Conservation (phyloP, 2,888 invertebrate genomes). For the Carpatolechia fugitivella region DNA sequence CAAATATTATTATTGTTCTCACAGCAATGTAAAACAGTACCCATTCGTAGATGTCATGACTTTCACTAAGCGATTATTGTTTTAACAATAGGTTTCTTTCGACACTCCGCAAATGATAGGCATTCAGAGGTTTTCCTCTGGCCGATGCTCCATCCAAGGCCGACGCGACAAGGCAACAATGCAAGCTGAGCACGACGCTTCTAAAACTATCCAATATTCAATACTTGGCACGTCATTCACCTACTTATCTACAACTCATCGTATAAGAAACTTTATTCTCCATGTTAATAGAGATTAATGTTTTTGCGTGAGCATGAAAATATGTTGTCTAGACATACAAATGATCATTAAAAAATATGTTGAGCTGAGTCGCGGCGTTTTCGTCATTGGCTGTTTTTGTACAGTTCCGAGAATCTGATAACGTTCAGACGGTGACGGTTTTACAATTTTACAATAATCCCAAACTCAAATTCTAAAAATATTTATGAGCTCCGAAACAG, state of each 20-base stretch:
- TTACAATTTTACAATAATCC: constrained; percentile 50
- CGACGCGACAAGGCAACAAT: constrained; percentile 18
- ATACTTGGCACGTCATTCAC: constrained; percentile 1
- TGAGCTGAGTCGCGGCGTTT: constrained; percentile 35
- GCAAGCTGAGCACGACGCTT: constrained; percentile 1
- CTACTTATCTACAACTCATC: neutral
- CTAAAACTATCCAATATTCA: constrained; percentile 5
- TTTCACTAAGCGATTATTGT: constrained; percentile 19
- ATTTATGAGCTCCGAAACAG: constrained; percentile 38
- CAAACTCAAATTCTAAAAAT: constrained; percentile 38
- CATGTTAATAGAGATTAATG: neutral
- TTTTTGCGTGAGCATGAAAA: constrained; percentile 2
- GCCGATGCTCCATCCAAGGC: constrained; percentile 10
- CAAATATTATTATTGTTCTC: constrained; percentile 42
- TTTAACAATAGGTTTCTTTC: constrained; percentile 15
- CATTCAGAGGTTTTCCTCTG: constrained; percentile 9
- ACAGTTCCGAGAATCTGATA: constrained; percentile 56
- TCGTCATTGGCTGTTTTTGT: constrained; percentile 46
- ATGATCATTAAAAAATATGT: constrained; percentile 39
- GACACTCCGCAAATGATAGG: constrained; percentile 12
- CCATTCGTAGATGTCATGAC: constrained; percentile 19
- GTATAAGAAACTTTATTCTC: neutral
- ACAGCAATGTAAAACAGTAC: constrained; percentile 24
- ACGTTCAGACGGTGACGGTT: constrained; percentile 43
- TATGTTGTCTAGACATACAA: constrained; percentile 26